phyloP scores from a whole-genome alignment of 1,140 invertebrate genomes.

The Coenobita brevimanus region DNA sequence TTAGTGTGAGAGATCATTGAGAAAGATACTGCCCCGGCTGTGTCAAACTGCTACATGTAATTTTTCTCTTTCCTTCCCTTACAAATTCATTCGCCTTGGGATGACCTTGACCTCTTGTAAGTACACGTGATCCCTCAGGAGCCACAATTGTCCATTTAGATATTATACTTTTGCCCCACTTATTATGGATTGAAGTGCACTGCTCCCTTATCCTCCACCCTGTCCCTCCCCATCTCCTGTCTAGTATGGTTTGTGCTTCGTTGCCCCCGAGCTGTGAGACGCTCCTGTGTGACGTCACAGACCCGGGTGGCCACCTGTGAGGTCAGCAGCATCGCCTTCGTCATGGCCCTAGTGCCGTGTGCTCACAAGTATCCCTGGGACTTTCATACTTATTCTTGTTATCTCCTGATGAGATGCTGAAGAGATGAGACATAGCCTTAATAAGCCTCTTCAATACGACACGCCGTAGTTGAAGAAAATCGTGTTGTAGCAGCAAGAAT shows the following conservation, averaged over 20 bases:
- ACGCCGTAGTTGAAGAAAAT: too few species aligned
- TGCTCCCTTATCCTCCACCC: slow-evolving; percentile 35
- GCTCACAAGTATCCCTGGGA: not conserved
- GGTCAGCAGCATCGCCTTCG: not conserved
- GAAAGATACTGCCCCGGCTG: not conserved
- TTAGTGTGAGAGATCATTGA: slow-evolving; percentile 24
- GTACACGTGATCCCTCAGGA: slow-evolving; percentile 65
- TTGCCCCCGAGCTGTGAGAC: slow-evolving; percentile 51
- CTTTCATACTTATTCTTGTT: not conserved
- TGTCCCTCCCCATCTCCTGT: slow-evolving; percentile 4
- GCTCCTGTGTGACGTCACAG: slow-evolving; percentile 53
- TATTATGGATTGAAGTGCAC: slow-evolving; percentile 65
- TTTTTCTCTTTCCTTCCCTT: slow-evolving; percentile 68
- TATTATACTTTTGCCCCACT: slow-evolving; percentile 51
- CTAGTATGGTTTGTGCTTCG: slow-evolving; percentile 23
- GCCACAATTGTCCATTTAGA: slow-evolving; percentile 63
- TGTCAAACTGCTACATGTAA: slow-evolving; percentile 66
- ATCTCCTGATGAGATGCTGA: too few species aligned
- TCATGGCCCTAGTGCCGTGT: not conserved
- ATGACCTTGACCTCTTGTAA: slow-evolving; percentile 66
- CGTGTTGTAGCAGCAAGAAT: too few species aligned
- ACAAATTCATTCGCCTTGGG: slow-evolving; percentile 63
- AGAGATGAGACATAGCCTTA: too few species aligned
- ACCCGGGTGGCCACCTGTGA: not conserved
- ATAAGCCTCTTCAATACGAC: too few species aligned